These are phyloP conservation scores for Corbicula japonica DNA, from an alignment of 2,888 invertebrate species.

Conservation along the genomic window DNA sequence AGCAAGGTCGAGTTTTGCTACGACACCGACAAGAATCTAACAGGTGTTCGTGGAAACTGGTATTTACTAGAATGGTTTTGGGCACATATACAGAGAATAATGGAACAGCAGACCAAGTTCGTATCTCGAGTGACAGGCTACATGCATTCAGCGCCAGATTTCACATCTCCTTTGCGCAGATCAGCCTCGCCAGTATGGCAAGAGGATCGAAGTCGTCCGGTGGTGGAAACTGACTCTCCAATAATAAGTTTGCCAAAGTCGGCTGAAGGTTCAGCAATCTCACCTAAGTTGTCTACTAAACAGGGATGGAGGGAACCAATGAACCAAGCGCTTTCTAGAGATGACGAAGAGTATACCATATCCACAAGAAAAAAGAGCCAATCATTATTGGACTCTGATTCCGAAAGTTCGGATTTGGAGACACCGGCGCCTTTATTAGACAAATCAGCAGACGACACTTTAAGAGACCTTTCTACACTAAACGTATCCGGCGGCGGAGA, in stretches of 20 bases:
- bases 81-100: constrained; percentile 53
- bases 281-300: background rate
- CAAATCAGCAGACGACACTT: background rate
- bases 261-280: background rate
- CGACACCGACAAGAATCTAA: constrained; percentile 28
- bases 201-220: background rate
- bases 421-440: background rate
- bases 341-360: too few relatives aligned
- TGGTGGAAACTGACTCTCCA: constrained; percentile 4
- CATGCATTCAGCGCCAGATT: background rate
- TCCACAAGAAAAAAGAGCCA: background rate
- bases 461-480: background rate
- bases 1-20: constrained; percentile 48
- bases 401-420: background rate
- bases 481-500: background rate
- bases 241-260: constrained; percentile 43
- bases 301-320: background rate
- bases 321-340: background rate
- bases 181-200: background rate
- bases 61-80: constrained; percentile 70
- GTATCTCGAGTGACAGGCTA: background rate
- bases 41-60: constrained; percentile 60
- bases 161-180: background rate
- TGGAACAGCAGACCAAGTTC: constrained; percentile 29
- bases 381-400: background rate